These are phyloP conservation scores for Acronicta leporina DNA, from an alignment of 2,888 invertebrate genomes.

Conservation along the genomic window DNA sequence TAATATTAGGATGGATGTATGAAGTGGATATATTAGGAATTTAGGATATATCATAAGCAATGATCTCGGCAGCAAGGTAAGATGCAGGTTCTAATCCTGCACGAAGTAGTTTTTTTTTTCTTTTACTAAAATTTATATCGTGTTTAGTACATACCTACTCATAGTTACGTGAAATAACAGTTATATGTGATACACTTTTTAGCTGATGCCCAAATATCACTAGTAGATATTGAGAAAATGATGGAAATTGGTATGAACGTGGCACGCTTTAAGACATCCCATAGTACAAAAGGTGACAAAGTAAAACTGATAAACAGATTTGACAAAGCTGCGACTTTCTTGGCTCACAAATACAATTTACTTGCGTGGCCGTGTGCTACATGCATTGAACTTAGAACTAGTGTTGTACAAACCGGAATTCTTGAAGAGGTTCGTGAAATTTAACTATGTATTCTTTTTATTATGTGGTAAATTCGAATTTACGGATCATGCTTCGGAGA, in stretches of 20 bases:
- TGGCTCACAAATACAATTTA: constrained; percentile 87
- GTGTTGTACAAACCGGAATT: constrained; percentile 93
- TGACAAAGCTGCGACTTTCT: constrained; percentile 76
- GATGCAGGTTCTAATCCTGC: no score
- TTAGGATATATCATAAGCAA: no score
- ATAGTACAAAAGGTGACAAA: constrained; percentile 67
- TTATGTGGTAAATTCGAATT: no score
- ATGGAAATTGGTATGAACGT: constrained; percentile 85
- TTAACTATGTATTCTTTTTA: no score
- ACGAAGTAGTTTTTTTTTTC: no score
- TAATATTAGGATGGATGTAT: no score
- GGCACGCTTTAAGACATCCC: constrained; percentile 70
- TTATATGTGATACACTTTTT: not conserved
- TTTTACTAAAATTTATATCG: no score
- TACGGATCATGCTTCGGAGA: no score
- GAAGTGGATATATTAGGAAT: no score
- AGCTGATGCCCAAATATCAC: constrained; percentile 65
- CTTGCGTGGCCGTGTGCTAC: constrained; percentile 92
- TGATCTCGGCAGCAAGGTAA: no score
- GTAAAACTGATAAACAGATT: constrained; percentile 71
- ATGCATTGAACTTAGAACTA: constrained; percentile 95
- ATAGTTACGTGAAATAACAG: no score
- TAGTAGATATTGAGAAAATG: constrained; percentile 80
- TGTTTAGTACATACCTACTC: no score
- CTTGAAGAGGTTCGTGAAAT: constrained; percentile 63